Evolutionary conservation across 1,140 invertebrate species (phyloP), one percentile per base, ranked within the genome.

Genomic region (Apocrypta bakeri): DNA sequence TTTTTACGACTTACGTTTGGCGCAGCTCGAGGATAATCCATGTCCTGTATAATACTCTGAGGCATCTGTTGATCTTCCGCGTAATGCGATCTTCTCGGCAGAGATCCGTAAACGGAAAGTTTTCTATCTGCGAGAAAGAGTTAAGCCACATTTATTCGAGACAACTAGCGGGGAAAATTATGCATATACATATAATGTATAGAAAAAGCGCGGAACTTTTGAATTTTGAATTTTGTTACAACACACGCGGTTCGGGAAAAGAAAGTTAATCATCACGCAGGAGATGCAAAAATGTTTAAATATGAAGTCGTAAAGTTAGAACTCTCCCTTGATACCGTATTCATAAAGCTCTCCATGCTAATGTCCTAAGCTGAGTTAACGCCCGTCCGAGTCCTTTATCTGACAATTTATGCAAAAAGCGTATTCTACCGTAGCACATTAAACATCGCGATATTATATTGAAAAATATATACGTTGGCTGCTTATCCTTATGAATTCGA

Each of bases 21-120:
- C 56, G 88, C 86, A 82, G 88, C 88, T 86, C 88, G 86, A 40
- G 88, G 88, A 87, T 90, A 90, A 86, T 89, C 87, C 72, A 87
- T 87, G 81, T 90, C 88, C 73, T 90, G 87, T 75, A 88, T 80
- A 40, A 89, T 84, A 64, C 87, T 86, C 77, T 89, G 87, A 42
- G 87, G 85, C 85, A 88, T 86, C 66, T 89, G 88, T 63, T 87
- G 87, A 31, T 88, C 88, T 80, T 90, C 89, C 74, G 87, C 82
- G 75, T 88, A 88, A 76, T 87, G 85, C 75, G 87, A 88, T 85
- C 89, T 87, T 85, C 89, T 84, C 17, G 89, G 89, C 31, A 90
- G 82, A 64, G 89, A 89, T 61, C 89, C 89, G 84, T 89, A 90
- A 84, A 88, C 86, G 63, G 88, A 85, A 84, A 88, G 87, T 85